A percentile compares a stretch with the other conserved stretches of the same genome.
phyloP scores from a whole-genome alignment of 2,888 invertebrate species.

The Torymus auratus region DNA sequence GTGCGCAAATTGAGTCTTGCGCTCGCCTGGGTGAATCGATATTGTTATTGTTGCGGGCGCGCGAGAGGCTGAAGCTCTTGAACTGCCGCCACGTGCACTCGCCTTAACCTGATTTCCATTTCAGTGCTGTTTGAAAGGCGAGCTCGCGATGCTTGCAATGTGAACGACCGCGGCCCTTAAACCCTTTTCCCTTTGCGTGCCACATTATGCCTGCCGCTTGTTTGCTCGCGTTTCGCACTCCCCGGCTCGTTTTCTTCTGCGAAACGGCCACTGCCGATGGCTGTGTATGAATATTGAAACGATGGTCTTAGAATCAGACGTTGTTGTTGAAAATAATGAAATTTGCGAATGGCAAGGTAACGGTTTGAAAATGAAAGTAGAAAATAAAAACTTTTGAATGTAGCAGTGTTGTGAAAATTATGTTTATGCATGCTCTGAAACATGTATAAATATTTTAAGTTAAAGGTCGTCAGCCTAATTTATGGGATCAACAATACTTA shows the following conservation, averaged over 20 bases:
- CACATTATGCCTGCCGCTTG: neutral
- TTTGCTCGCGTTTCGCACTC: no score
- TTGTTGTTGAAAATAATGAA: neutral
- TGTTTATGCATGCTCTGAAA: no score
- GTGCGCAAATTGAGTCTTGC: constrained; percentile 21
- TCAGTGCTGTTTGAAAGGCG: constrained; percentile 36
- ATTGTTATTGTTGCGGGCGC: constrained; percentile 10
- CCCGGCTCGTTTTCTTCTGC: no score
- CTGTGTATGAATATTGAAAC: neutral
- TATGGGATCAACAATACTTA: no score
- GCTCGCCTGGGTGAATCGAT: constrained; percentile 18
- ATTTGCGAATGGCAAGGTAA: no score
- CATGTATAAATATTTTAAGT: no score
- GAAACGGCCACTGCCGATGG: neutral
- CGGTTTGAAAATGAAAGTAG: no score
- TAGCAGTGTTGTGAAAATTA: no score
- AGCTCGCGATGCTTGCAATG: constrained; percentile 13
- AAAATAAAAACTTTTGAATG: no score
- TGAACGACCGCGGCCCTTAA: constrained; percentile 28
- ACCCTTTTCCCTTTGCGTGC: constrained; percentile 5
- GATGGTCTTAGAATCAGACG: neutral
- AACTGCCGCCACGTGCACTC: constrained; percentile 35
- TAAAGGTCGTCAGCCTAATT: no score
- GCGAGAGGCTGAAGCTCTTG: constrained; percentile 21
- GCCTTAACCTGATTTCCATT: constrained; percentile 44